A percentile compares a stretch with the other conserved stretches of the same genome.
Evolutionary conservation across 2,888 invertebrate species (phyloP).

Genomic region (Lycophotia porphyrea): DNA sequence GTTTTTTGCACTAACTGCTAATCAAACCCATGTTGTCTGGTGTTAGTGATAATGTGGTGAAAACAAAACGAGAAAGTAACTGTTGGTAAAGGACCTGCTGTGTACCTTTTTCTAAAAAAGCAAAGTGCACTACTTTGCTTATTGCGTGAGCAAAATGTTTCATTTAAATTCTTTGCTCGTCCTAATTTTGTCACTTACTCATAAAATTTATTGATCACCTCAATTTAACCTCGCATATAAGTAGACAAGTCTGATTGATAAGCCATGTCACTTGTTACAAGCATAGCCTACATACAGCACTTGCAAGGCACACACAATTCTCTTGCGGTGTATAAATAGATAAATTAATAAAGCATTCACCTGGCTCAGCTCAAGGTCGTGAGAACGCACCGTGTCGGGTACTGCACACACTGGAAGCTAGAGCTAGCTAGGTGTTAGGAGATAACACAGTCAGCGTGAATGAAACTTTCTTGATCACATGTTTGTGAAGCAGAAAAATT

Average conservation of each 20-base stretch:
- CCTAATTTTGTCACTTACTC: not conserved
- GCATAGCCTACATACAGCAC: conserved; percentile 40
- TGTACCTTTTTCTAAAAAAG: not conserved
- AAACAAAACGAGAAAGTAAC: too few species aligned
- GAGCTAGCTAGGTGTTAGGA: not conserved
- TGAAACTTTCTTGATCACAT: not conserved
- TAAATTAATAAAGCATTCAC: conserved; percentile 75
- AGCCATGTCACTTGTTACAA: conserved; percentile 31
- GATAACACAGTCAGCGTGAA: not conserved
- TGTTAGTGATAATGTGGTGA: not conserved
- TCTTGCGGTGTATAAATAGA: conserved; percentile 60
- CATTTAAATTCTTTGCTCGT: not conserved
- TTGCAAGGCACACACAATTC: conserved; percentile 50
- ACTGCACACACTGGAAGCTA: conserved; percentile 24
- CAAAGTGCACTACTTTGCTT: too few species aligned
- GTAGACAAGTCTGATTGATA: conserved; percentile 26
- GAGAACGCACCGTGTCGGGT: conserved; percentile 50
- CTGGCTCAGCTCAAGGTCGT: conserved; percentile 64
- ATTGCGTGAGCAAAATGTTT: too few species aligned
- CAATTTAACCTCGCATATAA: conserved; percentile 10
- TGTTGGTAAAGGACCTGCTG: too few species aligned
- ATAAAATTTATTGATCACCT: not conserved
- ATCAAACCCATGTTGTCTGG: not conserved
- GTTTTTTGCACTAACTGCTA: too few species aligned
- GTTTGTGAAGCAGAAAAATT: not conserved